phyloP scores from a whole-genome alignment of 2,113 vertebrate genomes.

The Lampris megalopsis region DNA sequence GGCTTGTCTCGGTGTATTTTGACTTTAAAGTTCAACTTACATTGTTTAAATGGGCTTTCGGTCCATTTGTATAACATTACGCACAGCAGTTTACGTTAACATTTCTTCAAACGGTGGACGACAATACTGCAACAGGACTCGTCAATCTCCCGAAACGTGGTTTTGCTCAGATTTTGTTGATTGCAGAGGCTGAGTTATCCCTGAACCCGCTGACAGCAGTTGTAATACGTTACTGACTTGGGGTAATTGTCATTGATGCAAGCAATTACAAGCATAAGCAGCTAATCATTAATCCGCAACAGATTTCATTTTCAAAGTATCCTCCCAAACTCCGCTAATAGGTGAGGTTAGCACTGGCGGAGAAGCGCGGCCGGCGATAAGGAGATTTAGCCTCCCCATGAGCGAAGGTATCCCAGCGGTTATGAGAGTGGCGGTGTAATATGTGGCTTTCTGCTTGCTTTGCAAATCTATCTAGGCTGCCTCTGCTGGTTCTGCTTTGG shows the following conservation, averaged over 20 bases:
- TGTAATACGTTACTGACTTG: constrained; percentile 9
- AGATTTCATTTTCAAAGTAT: constrained; percentile 74
- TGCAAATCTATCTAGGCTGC: constrained; percentile 72
- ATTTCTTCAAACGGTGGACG: too few species aligned
- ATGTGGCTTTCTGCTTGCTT: constrained; percentile 78
- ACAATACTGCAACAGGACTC: too few species aligned
- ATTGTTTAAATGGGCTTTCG: too few species aligned
- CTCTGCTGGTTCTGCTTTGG: constrained; percentile 66
- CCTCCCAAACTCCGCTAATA: constrained; percentile 48
- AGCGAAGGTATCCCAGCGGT: constrained; percentile 58
- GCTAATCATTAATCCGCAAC: constrained; percentile 62
- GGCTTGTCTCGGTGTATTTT: too few species aligned
- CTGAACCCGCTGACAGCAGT: not conserved
- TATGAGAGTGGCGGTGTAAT: constrained; percentile 73
- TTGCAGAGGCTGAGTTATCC: too few species aligned
- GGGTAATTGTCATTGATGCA: constrained; percentile 48
- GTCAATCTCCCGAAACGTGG: too few species aligned
- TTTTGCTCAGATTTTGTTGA: too few species aligned
- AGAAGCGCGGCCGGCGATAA: constrained; percentile 67
- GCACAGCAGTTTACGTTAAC: too few species aligned
- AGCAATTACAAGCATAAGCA: constrained; percentile 58
- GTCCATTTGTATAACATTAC: too few species aligned
- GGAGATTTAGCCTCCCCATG: constrained; percentile 65
- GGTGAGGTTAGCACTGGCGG: constrained; percentile 61
- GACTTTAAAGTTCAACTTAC: too few species aligned